phyloP scores from a whole-genome alignment of 2,888 invertebrate species.

The Nowickia ferox region DNA sequence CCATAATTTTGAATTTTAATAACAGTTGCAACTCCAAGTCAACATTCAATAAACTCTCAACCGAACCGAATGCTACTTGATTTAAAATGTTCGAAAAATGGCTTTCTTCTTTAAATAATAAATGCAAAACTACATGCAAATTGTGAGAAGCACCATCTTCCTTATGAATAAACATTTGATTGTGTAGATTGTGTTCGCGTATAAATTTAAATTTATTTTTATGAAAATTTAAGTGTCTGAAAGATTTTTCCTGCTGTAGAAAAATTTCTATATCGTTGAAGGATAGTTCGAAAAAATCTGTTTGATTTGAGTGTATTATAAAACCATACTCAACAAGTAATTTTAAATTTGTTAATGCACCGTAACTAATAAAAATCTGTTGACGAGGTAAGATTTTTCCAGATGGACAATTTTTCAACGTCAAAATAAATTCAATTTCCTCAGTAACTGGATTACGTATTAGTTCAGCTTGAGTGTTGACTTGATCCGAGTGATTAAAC shows the following conservation, averaged over 20 bases:
- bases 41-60: slow-evolving; percentile 75
- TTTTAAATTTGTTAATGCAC: slow-evolving; percentile 90
- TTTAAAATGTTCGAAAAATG: slow-evolving; percentile 81
- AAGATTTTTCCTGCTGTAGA: slow-evolving; percentile 79
- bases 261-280: slow-evolving; percentile 85
- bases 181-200: slow-evolving; percentile 85
- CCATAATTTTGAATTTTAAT: slow-evolving; percentile 77
- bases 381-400: slow-evolving; percentile 85
- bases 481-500: slow-evolving; percentile 91
- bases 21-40: slow-evolving; percentile 76
- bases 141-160: slow-evolving; percentile 88
- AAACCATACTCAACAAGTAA: slow-evolving; percentile 96
- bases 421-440: slow-evolving; percentile 76
- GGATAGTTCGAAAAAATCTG: slow-evolving; percentile 87
- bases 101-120: slow-evolving; percentile 80
- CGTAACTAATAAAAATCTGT: slow-evolving; percentile 95
- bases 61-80: slow-evolving; percentile 82
- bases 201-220: slow-evolving; percentile 87
- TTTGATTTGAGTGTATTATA: slow-evolving; percentile 87
- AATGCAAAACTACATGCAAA: slow-evolving; percentile 83
- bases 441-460: slow-evolving; percentile 60
- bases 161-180: slow-evolving; percentile 86
- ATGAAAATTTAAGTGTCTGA: slow-evolving; percentile 81
- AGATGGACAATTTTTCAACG: slow-evolving; percentile 67
- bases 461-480: slow-evolving; percentile 84